A percentile compares a stretch with the other conserved stretches of the same genome.
phyloP scores from a whole-genome alignment of 2,888 invertebrate genomes.

The Parnassius mnemosyne region DNA sequence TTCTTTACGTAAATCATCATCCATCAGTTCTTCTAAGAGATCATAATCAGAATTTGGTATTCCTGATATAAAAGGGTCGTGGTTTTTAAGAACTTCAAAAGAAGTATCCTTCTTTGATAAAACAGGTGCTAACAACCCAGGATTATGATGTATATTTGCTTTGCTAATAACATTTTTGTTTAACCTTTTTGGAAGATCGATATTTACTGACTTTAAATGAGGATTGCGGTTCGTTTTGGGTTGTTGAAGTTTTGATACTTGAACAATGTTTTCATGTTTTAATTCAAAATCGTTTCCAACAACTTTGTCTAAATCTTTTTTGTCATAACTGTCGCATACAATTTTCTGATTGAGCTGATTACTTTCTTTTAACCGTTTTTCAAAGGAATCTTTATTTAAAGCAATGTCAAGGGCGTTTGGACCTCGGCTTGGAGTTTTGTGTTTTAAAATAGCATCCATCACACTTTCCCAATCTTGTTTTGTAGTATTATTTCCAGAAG shows the following conservation, averaged over 20 bases:
- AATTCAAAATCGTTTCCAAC: not conserved
- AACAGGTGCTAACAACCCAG: not conserved
- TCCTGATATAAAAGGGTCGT: constrained; percentile 59
- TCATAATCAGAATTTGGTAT: constrained; percentile 66
- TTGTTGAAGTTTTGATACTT: constrained; percentile 2
- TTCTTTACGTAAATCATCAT: constrained; percentile 68
- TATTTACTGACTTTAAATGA: too few relatives aligned
- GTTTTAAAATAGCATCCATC: constrained; percentile 58
- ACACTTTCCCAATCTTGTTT: constrained; percentile 61
- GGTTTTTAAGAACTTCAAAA: constrained; percentile 36
- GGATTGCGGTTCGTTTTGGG: not conserved
- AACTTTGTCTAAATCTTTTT: not conserved
- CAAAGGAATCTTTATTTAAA: constrained; percentile 49
- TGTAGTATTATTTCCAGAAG: constrained; percentile 11
- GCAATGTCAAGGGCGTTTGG: constrained; percentile 60
- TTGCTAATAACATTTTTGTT: not conserved
- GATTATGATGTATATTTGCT: not conserved
- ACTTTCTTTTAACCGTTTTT: constrained; percentile 38
- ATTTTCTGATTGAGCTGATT: constrained; percentile 36
- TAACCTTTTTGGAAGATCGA: not conserved
- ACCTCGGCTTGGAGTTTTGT: constrained; percentile 64
- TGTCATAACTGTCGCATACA: constrained; percentile 22
- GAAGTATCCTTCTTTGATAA: not conserved
- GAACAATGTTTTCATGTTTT: not conserved
- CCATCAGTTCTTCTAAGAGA: constrained; percentile 70